Evolutionary conservation across 2,113 vertebrate genomes (phyloP).

Genomic region (Chamaetylas fuelleborni): DNA sequence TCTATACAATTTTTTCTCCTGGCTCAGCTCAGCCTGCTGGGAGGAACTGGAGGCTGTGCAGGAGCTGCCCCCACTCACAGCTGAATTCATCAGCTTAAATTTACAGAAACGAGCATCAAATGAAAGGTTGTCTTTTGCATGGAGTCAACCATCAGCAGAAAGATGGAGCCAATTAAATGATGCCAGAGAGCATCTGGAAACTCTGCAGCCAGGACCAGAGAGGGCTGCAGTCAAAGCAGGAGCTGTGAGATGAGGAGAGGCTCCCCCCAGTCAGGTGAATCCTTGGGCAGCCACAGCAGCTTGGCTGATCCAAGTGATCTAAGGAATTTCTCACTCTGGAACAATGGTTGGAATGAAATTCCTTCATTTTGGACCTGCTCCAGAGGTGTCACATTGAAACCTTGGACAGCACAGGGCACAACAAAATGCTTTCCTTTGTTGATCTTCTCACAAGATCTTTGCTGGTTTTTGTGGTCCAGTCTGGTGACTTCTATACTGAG

Average conservation of each 20-base stretch:
- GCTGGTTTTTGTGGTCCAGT: not conserved
- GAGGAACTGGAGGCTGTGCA: not conserved
- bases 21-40: not conserved
- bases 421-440: not conserved
- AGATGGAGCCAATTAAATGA: not conserved
- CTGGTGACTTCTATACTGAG: not conserved
- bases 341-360: not conserved
- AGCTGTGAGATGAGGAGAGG: not conserved
- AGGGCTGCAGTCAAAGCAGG: not conserved
- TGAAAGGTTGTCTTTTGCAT: not conserved
- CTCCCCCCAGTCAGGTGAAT: fast-evolving
- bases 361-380: not conserved
- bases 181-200: not conserved
- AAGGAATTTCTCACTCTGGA: not conserved
- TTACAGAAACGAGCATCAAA: not conserved
- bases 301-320: not conserved
- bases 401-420: not conserved
- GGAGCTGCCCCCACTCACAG: not conserved
- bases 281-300: not conserved
- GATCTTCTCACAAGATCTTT: not conserved
- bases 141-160: not conserved
- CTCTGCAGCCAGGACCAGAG: not conserved
- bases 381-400: not conserved
- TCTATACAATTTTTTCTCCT: not conserved
- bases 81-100: not conserved